Base-by-base conservation (phyloP, 2,113 vertebrate genomes). In the Brienomyrus brachyistius region DNA sequence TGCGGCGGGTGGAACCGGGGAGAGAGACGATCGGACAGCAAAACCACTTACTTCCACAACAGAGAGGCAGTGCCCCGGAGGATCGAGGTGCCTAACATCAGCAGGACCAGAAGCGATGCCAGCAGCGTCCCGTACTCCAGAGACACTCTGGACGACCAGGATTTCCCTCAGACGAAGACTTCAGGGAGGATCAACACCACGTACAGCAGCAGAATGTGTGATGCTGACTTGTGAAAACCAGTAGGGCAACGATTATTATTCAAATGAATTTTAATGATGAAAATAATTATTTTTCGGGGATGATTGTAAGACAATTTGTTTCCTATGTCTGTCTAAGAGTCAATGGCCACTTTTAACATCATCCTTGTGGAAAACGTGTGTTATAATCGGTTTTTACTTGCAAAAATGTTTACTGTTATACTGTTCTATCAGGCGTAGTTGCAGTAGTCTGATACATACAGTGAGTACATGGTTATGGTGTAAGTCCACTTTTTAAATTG, bases 1-100 rank as follows among this genome's bases (percentile, higher is more conserved):
- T 97, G 96, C 80, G 94, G 94, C 0, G 96, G 96, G 0, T 93
- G 91, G 90, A 95, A 95, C 92, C 91, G 95, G 0, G 95, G 95
- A 0, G 95, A 95, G 91, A 88, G 27, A 0, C 94, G 80, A 0
- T 48, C 93, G 0, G 91, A 91, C 1, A 89, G 91, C 1, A 70
- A 83, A 7, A 5, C 1, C 0, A 90, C 66, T 19, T 89, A 88
- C 83, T n/a, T 2, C 0, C 91, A 89, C 50, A 91, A 52, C 47
- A 91, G 40, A n/a, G 9, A 66, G 1, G 89, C 89, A 10, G 1
- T 27, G 0, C 2, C 90, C 0, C 92, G 94, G 5, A 93, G 93
- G 1, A 7, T 92, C 0, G 91, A 92, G 0, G 88, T 94, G 4
- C 95, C 95, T 0, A 94, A 90, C n/a, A 90, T 94, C 56, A 89